A percentile compares a stretch with the other conserved stretches of the same genome.
These are phyloP conservation scores for Caloenas nicobarica DNA, from an alignment of 2,113 vertebrate genomes.

Conservation along the genomic window DNA sequence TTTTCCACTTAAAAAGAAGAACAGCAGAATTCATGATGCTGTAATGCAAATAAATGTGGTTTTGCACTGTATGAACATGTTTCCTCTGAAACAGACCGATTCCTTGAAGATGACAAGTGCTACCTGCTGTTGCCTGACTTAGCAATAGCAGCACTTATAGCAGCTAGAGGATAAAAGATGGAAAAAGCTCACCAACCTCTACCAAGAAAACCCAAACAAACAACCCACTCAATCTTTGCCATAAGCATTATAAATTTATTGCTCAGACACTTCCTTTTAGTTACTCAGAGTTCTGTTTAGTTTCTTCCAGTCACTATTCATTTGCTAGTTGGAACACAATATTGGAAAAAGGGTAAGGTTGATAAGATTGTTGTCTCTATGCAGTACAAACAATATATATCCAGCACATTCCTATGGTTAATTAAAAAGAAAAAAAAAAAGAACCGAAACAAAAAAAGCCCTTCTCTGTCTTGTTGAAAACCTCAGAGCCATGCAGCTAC, in stretches of 20 bases:
- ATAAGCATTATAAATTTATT: neutral
- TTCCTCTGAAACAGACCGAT: neutral
- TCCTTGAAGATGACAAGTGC: neutral
- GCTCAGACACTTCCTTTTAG: neutral
- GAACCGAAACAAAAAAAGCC: neutral
- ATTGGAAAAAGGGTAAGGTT: neutral
- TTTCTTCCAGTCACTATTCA: neutral
- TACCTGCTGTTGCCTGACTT: neutral
- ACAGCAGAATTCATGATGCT: neutral
- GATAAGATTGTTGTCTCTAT: neutral
- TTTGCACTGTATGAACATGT: neutral
- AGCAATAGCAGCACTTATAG: neutral
- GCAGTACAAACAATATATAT: neutral
- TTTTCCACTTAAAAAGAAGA: neutral
- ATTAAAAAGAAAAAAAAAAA: neutral
- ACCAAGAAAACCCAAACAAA: neutral
- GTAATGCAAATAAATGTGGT: slow-evolving; percentile 13
- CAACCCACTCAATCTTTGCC: neutral
- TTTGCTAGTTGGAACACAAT: neutral
- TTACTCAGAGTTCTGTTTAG: neutral
- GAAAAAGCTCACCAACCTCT: neutral
- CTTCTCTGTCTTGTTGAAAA: neutral
- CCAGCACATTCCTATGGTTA: neutral
- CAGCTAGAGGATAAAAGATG: neutral
- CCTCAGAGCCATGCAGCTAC: neutral